Conservation (phyloP, 2,113 vertebrate species). For the Eulemur macaco region DNA sequence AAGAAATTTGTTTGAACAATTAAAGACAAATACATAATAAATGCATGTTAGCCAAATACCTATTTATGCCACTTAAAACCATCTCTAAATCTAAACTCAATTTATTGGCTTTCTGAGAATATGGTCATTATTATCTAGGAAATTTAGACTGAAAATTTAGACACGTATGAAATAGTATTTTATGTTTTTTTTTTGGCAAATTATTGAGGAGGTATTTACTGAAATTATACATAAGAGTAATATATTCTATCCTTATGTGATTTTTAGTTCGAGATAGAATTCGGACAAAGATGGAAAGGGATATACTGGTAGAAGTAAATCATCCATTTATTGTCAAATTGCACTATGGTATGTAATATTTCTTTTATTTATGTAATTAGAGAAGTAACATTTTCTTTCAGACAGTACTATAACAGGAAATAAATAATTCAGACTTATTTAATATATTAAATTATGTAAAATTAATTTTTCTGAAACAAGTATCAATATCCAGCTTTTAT, state of each 20-base stretch:
- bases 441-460: slow-evolving; percentile 15
- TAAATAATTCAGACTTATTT: neutral
- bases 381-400: slow-evolving; percentile 19
- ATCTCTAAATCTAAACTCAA: slow-evolving; percentile 32
- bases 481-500: slow-evolving; percentile 17
- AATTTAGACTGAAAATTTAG: neutral
- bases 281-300: slow-evolving; percentile 98
- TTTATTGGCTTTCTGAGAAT: slow-evolving; percentile 28
- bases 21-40: neutral
- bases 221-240: neutral
- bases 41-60: neutral
- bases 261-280: slow-evolving; percentile 95
- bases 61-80: neutral
- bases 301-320: slow-evolving; percentile 98
- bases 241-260: slow-evolving; percentile 31
- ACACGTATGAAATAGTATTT: slow-evolving; percentile 9
- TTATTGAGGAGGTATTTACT: neutral
- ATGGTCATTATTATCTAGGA: neutral
- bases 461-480: slow-evolving; percentile 3
- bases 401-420: neutral
- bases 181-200: neutral
- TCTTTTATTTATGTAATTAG: neutral
- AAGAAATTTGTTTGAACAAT: slow-evolving; percentile 17
- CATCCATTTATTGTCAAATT: slow-evolving; percentile 99
- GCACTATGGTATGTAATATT: slow-evolving; percentile 94